Base-by-base conservation (phyloP, 2,113 vertebrate genomes). In the Macroglossus sobrinus region DNA sequence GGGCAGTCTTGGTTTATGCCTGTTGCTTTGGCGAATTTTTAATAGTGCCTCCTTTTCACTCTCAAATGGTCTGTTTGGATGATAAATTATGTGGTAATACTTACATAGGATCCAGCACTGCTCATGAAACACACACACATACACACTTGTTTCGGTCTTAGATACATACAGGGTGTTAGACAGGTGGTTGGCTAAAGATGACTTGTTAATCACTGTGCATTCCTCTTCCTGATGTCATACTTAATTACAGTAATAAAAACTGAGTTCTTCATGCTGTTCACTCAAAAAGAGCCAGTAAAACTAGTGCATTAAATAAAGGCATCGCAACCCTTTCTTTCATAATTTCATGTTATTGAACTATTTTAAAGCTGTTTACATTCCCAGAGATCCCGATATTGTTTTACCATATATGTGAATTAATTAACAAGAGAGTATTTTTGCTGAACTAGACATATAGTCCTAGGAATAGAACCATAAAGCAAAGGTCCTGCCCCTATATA, bases 211-310 rank as follows among this genome's bases (percentile, higher is more conserved):
- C 84, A 94, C 33, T 9, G 43, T 8, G 33, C 82, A 81, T 94
- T 97, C 61, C 59, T 93, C 57, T 81, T 93, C 22, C 38, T 94
- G 84, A 84, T 2, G 22, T 90, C 96, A 96, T 81, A 43, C 55
- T 96, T 96, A 97, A 97, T 94, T 80, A 89, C 19, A 74, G 84
- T 81, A 78, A 94, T 97, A 95, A 97, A 92, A 93, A 81, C 75
- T n/a, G 75, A 90, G 69, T 72, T 94, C 63, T 85, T 86, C 79
- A 55, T 80, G 61, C 87, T 84, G 45, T 92, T 81, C 64, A 93
- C 69, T 40, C 50, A 47, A 76, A 93, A 84, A 61, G 35, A 89
- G 45, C 95, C 82, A 71, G 59, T 97, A 94, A 97, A 96, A 76
- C 10, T 33, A 76, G 22, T 30, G 7, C 47, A 47, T 80, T 89